These are phyloP conservation scores for Aphidius ervi DNA, from an alignment of 1,140 invertebrate species.

Conservation along the genomic window DNA sequence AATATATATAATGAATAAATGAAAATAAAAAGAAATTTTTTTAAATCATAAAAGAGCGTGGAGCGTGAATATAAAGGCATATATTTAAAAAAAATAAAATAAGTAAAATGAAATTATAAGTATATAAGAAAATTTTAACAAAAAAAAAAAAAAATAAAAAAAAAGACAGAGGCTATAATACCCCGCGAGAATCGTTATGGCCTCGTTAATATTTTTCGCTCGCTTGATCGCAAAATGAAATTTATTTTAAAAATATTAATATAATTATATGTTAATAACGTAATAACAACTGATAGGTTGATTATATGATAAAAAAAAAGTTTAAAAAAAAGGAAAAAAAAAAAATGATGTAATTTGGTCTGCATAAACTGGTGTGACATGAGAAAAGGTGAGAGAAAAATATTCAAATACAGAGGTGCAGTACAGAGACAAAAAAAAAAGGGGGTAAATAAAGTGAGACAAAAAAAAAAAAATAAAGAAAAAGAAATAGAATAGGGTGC, in stretches of 20 bases:
- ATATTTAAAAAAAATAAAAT: conserved; percentile 17
- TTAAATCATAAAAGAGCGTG: too few relatives aligned
- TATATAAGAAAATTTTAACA: conserved; percentile 8
- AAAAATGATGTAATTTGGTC: too few relatives aligned
- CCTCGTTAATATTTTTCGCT: conserved; percentile 28
- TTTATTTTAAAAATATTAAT: conserved; percentile 40
- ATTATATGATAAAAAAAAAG: conserved; percentile 22
- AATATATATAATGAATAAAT: too few relatives aligned
- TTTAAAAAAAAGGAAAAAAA: not conserved
- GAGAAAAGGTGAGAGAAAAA: too few relatives aligned
- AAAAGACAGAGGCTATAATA: conserved; percentile 18
- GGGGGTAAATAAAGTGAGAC: too few relatives aligned
- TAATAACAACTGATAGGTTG: conserved; percentile 35
- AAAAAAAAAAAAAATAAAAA: not conserved
- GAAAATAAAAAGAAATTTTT: too few relatives aligned
- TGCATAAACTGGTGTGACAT: too few relatives aligned
- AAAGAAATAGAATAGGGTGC: conserved; percentile 19
- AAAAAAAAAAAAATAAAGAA: not conserved
- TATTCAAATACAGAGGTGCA: too few relatives aligned
- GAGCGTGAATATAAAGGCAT: too few relatives aligned
- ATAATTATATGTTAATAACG: conserved; percentile 50
- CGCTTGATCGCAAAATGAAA: conserved; percentile 28
- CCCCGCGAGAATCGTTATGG: conserved; percentile 21
- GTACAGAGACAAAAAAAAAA: too few relatives aligned
- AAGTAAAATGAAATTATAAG: conserved; percentile 3